Conservation (phyloP, 2,888 invertebrate genomes). For the Adelognathus sp. region DNA sequence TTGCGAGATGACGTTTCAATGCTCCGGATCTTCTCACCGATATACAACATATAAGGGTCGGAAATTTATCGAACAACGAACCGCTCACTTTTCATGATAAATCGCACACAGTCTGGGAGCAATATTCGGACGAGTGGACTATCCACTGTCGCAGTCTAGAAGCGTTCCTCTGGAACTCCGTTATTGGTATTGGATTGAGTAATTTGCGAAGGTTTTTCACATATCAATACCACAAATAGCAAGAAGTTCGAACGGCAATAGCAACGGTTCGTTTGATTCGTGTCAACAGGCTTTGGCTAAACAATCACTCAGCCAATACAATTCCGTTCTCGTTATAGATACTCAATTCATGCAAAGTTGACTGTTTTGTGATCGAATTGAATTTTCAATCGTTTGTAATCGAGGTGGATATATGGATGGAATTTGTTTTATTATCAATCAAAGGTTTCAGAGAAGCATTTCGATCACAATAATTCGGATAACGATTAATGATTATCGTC, state of each 20-base stretch:
- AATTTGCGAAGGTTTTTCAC: background rate
- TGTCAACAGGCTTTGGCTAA: background rate
- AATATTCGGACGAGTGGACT: background rate
- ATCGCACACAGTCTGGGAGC: background rate
- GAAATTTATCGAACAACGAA: background rate
- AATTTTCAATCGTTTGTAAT: background rate
- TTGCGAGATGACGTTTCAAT: background rate
- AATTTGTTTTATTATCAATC: background rate
- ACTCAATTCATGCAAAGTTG: background rate
- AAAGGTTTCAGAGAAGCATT: no score
- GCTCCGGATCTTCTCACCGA: background rate
- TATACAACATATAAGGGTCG: background rate
- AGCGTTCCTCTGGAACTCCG: background rate
- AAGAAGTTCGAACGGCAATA: background rate
- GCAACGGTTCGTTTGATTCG: slow-evolving; percentile 8
- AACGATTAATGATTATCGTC: no score
- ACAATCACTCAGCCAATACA: background rate
- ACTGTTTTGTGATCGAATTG: background rate
- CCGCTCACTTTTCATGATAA: background rate
- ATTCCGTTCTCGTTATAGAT: slow-evolving; percentile 11
- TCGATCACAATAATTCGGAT: no score
- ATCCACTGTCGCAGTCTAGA: no score
- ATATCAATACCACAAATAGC: background rate
- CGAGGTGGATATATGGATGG: background rate
- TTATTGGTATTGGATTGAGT: background rate